phyloP scores from a whole-genome alignment of 2,888 invertebrate genomes.

The Acanthoscelides obtectus region DNA sequence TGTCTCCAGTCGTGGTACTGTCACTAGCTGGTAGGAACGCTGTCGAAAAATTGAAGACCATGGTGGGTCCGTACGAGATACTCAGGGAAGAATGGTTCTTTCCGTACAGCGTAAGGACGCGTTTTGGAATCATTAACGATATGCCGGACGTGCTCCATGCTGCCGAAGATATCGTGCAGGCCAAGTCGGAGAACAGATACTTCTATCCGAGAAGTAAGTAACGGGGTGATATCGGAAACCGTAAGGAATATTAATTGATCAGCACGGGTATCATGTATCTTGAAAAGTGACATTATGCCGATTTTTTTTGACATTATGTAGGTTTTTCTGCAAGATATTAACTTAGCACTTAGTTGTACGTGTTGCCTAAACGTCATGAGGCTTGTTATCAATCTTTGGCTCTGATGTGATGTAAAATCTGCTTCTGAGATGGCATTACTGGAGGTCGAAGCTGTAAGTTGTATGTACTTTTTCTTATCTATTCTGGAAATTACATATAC shows the following conservation, averaged over 20 bases:
- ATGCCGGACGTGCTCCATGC: constrained; percentile 76
- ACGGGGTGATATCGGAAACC: not conserved
- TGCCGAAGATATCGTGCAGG: constrained; percentile 61
- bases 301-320: too few species aligned
- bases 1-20: constrained; percentile 67
- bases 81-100: constrained; percentile 64
- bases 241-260: not conserved
- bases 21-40: constrained; percentile 66
- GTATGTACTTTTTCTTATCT: too few species aligned
- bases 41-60: constrained; percentile 64
- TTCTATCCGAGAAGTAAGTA: constrained; percentile 78
- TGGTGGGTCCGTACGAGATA: constrained; percentile 69
- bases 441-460: too few species aligned
- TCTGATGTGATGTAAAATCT: too few species aligned
- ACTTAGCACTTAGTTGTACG: too few species aligned
- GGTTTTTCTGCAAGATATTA: too few species aligned
- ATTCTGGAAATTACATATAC: too few species aligned
- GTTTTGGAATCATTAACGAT: constrained; percentile 62
- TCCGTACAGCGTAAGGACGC: constrained; percentile 65
- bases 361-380: too few species aligned
- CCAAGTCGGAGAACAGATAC: constrained; percentile 77
- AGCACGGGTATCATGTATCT: too few species aligned
- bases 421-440: too few species aligned
- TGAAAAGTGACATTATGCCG: too few species aligned
- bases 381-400: too few species aligned